Conservation (phyloP, 1,140 invertebrate species). For the Lepidurus packardi region DNA sequence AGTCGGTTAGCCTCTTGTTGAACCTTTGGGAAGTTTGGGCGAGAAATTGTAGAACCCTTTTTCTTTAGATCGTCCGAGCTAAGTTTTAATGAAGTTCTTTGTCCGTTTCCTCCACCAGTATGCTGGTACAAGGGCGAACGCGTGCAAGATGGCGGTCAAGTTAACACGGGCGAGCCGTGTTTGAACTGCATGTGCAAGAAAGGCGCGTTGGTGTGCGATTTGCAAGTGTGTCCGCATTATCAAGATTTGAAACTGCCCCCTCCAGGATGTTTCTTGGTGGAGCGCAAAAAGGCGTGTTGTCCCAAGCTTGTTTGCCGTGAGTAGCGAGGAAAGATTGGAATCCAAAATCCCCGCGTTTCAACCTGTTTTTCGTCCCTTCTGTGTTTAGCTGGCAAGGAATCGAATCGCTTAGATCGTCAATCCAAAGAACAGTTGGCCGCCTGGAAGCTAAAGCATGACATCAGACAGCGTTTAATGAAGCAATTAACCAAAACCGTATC, state of each 20-base stretch:
- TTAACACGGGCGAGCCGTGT: slow-evolving; percentile 66
- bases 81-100: neutral
- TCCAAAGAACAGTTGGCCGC: slow-evolving; percentile 28
- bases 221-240: slow-evolving; percentile 65
- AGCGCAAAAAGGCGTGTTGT: slow-evolving; percentile 63
- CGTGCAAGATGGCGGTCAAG: slow-evolving; percentile 42
- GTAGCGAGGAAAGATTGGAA: slow-evolving; percentile 2
- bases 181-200: slow-evolving; percentile 65
- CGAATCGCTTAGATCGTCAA: slow-evolving; percentile 34
- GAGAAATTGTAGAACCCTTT: neutral
- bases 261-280: slow-evolving; percentile 60
- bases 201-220: slow-evolving; percentile 64
- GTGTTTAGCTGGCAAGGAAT: slow-evolving; percentile 21
- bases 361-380: slow-evolving; percentile 14
- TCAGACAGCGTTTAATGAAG: slow-evolving; percentile 27
- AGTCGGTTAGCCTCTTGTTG: neutral
- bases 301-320: slow-evolving; percentile 65
- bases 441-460: slow-evolving; percentile 27
- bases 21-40: too few relatives aligned
- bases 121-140: slow-evolving; percentile 42
- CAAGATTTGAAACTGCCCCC: slow-evolving; percentile 59
- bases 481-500: slow-evolving; percentile 29
- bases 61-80: neutral
- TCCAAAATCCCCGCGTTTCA: neutral
- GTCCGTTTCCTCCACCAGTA: slow-evolving; percentile 34